These are phyloP conservation scores for Tetramorium alpestre DNA, from an alignment of 1,140 invertebrate species.

Conservation along the genomic window DNA sequence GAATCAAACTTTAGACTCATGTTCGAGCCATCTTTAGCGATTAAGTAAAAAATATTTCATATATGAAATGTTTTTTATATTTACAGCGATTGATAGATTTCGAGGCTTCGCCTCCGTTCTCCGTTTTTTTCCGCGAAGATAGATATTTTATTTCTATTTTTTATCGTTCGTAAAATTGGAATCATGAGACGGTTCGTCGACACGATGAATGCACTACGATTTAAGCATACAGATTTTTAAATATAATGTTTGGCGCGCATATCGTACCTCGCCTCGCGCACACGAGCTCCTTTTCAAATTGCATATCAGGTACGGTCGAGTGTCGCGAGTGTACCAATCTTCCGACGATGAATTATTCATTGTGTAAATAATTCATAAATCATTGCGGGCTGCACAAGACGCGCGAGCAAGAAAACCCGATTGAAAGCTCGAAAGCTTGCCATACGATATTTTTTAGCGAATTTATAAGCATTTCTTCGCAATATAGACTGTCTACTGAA, in stretches of 20 bases:
- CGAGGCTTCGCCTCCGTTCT: not conserved
- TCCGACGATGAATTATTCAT: conserved; percentile 75
- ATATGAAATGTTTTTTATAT: not conserved
- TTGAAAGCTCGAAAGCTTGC: conserved; percentile 56
- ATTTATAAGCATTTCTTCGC: not conserved
- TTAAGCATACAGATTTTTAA: conserved; percentile 64
- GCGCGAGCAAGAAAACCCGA: conserved; percentile 41
- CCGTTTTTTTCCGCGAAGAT: not conserved
- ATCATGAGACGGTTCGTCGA: conserved; percentile 1
- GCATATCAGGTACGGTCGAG: conserved; percentile 75
- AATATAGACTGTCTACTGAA: no score
- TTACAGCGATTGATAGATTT: not conserved
- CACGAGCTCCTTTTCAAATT: conserved; percentile 75
- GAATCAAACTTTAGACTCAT: no score
- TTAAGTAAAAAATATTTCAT: no score
- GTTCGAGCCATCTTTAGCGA: no score
- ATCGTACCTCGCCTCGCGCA: conserved; percentile 55
- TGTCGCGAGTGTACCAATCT: conserved; percentile 76
- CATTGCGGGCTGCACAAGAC: conserved; percentile 43
- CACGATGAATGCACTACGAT: conserved; percentile 9
- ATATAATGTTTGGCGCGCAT: conserved; percentile 68
- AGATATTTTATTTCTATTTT: not conserved
- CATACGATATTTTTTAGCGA: not conserved
- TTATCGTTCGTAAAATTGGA: not conserved
- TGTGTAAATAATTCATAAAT: conserved; percentile 78